These are phyloP conservation scores for Erynnis tages DNA, from an alignment of 2,888 invertebrate genomes.

Conservation along the genomic window DNA sequence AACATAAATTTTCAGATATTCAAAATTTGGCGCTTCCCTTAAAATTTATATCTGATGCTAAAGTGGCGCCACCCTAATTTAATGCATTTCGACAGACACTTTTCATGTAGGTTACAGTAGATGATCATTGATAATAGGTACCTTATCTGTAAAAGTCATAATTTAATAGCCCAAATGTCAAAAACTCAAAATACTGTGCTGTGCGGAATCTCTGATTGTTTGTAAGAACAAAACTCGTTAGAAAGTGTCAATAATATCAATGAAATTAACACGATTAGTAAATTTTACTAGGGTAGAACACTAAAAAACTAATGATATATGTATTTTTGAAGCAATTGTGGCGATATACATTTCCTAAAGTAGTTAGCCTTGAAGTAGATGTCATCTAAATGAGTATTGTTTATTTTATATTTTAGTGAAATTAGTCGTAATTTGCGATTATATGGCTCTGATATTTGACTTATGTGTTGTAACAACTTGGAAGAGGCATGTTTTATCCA, in stretches of 20 bases:
- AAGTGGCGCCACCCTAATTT: too few relatives aligned
- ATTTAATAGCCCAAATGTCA: conserved; percentile 64
- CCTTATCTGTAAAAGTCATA: not conserved
- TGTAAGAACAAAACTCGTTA: conserved; percentile 73
- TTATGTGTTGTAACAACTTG: conserved; percentile 70
- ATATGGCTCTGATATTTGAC: conserved; percentile 80
- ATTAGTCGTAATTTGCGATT: conserved; percentile 74
- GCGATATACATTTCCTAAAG: conserved; percentile 60
- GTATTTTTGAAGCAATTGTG: conserved; percentile 51
- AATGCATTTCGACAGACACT: too few relatives aligned
- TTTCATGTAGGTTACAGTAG: too few relatives aligned
- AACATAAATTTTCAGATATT: too few relatives aligned
- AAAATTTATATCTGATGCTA: too few relatives aligned
- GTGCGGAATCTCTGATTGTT: conserved; percentile 73
- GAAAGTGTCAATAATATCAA: conserved; percentile 60
- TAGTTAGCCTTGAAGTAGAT: conserved; percentile 82
- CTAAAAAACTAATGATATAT: conserved; percentile 42
- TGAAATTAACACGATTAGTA: conserved; percentile 45
- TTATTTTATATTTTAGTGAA: conserved; percentile 79
- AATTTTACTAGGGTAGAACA: conserved; percentile 42
- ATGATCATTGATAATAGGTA: not conserved
- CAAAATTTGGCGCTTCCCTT: too few relatives aligned
- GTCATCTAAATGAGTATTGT: conserved; percentile 80
- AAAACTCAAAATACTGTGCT: conserved; percentile 75
- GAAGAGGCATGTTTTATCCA: conserved; percentile 80